Conservation (phyloP, 2,888 invertebrate genomes). For the Melanargia galathea region DNA sequence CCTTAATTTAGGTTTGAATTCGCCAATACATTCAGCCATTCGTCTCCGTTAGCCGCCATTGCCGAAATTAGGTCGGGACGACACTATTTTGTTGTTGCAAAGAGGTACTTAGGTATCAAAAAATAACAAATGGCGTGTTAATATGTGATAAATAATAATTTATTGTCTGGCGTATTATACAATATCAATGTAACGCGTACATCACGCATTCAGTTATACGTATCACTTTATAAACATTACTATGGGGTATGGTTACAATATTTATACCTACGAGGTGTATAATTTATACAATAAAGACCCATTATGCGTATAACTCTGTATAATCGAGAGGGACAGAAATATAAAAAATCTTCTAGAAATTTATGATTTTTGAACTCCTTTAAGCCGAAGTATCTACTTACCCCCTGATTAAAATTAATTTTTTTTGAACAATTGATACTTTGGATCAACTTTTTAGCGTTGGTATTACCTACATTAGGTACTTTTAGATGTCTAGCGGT, state of each 20-base stretch:
- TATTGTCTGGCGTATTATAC: constrained; percentile 83
- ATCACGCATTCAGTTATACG: constrained; percentile 55
- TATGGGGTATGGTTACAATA: constrained; percentile 38
- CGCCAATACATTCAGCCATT: too few species aligned
- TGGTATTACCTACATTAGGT: too few species aligned
- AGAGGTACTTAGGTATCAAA: constrained; percentile 30
- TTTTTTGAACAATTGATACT: too few species aligned
- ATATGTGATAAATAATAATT: constrained; percentile 83
- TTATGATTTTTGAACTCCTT: too few species aligned
- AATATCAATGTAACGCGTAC: constrained; percentile 78
- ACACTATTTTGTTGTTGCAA: not conserved
- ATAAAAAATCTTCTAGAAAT: too few species aligned
- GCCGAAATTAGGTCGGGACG: too few species aligned
- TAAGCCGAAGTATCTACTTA: too few species aligned
- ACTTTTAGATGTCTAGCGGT: too few species aligned
- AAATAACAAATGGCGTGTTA: constrained; percentile 46
- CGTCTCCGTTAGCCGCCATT: too few species aligned
- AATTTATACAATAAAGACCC: constrained; percentile 20
- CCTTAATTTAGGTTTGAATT: too few species aligned
- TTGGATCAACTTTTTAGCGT: too few species aligned
- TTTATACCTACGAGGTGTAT: constrained; percentile 29
- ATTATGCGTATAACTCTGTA: not conserved
- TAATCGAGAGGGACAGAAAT: constrained; percentile 13
- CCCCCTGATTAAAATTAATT: too few species aligned
- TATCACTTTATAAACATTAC: constrained; percentile 37